Evolutionary conservation across 2,888 invertebrate species (phyloP).

Genomic region (Ditylenchus weischeri): DNA sequence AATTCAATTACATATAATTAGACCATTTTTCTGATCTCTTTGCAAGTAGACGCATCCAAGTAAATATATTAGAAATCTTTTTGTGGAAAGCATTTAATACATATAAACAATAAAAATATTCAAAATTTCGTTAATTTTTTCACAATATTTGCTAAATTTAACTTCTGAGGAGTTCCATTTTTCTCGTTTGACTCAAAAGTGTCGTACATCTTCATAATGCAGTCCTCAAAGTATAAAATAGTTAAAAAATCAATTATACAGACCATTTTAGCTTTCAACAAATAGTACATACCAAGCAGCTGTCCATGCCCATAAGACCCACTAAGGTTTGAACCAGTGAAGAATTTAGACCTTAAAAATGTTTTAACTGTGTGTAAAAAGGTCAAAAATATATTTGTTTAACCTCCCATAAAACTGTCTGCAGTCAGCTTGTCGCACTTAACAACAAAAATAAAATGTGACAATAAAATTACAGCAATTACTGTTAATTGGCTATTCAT

Average conservation of each 20-base stretch:
- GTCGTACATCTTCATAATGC: slow-evolving; percentile 2
- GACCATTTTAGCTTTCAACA: neutral
- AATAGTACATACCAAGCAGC: neutral
- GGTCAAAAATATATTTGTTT: no score
- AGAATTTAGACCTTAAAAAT: neutral
- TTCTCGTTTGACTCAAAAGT: neutral
- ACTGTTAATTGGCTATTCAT: no score
- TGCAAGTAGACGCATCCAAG: no score
- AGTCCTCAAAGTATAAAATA: neutral
- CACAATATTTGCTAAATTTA: neutral
- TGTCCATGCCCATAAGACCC: neutral
- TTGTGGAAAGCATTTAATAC: no score
- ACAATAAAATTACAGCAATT: no score
- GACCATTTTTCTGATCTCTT: no score
- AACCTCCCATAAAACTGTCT: no score
- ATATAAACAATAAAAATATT: no score
- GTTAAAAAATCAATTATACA: neutral
- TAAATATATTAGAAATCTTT: no score
- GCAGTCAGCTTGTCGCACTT: no score
- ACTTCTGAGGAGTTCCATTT: neutral
- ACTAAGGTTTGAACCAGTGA: neutral
- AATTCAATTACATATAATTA: no score
- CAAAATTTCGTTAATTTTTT: neutral
- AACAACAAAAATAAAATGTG: no score
- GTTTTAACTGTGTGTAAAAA: neutral